phyloP scores from a whole-genome alignment of 2,888 invertebrate species.

The Apomyelois bistriatella region DNA sequence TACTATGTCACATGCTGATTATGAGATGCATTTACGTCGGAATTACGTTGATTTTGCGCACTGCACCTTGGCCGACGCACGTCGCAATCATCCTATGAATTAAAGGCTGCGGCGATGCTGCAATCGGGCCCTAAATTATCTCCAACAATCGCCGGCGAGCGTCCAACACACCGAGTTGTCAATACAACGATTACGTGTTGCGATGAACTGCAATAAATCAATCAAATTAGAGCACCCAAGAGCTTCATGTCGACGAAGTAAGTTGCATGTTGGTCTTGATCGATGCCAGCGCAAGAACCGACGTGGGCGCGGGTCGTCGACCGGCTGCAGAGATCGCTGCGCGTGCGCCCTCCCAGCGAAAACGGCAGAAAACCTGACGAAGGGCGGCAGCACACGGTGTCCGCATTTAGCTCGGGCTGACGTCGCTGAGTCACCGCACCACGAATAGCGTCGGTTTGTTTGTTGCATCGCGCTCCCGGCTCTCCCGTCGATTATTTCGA shows the following conservation, averaged over 20 bases:
- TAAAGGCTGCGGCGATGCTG: constrained; percentile 47
- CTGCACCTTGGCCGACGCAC: constrained; percentile 55
- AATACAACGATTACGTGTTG: background rate
- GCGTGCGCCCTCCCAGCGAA: constrained; percentile 66
- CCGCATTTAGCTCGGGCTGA: constrained; percentile 77
- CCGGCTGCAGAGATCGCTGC: constrained; percentile 54
- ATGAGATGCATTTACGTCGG: constrained; percentile 45
- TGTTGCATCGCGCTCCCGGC: constrained; percentile 76
- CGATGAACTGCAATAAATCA: background rate
- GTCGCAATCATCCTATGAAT: constrained; percentile 43
- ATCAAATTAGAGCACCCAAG: background rate
- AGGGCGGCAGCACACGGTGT: constrained; percentile 75
- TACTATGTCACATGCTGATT: constrained; percentile 42
- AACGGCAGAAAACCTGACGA: constrained; percentile 74
- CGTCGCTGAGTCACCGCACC: constrained; percentile 73
- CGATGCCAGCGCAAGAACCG: constrained; percentile 60
- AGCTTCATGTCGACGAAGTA: background rate
- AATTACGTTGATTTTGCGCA: constrained; percentile 57
- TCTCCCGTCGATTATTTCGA: constrained; percentile 69
- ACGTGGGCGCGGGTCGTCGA: constrained; percentile 74
- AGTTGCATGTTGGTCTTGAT: constrained; percentile 21
- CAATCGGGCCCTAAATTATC: constrained; percentile 49
- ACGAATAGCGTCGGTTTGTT: constrained; percentile 76
- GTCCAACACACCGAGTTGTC: constrained; percentile 18
- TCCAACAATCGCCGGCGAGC: constrained; percentile 27